Conservation (phyloP, 1,140 invertebrate species). For the Zaprionus nigranus region DNA sequence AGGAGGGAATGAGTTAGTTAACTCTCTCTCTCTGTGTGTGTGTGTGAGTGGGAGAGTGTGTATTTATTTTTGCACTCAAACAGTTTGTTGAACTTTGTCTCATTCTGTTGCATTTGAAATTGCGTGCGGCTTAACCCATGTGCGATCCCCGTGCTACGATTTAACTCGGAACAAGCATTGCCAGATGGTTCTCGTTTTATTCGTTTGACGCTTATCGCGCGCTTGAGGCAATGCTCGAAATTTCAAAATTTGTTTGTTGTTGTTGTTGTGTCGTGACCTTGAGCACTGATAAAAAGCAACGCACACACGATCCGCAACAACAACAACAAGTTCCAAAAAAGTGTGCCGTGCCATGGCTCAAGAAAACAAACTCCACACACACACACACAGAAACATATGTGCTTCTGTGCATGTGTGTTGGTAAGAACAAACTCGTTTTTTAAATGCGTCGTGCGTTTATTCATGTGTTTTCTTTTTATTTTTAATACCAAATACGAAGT, state of each 20-base stretch:
- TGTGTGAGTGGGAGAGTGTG: constrained; percentile 12
- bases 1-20: not conserved
- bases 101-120: constrained; percentile 20
- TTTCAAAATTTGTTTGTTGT: constrained; percentile 14
- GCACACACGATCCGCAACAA: constrained; percentile 20
- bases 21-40: not conserved
- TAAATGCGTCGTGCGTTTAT: constrained; percentile 73
- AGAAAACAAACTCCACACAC: constrained; percentile 36
- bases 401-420: constrained; percentile 20
- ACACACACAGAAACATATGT: constrained; percentile 12
- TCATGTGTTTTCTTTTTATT: constrained; percentile 44
- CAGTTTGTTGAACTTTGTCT: constrained; percentile 61
- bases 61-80: constrained; percentile 43
- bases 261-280: constrained; percentile 37
- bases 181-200: constrained; percentile 21
- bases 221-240: not conserved
- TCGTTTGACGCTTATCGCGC: constrained; percentile 31
- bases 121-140: constrained; percentile 14
- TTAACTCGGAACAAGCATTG: not conserved
- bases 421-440: constrained; percentile 66
- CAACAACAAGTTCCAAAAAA: constrained; percentile 35
- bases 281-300: constrained; percentile 44
- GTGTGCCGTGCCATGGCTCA: constrained; percentile 16
- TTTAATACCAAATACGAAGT: constrained; percentile 10
- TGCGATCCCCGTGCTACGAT: not conserved